Conservation (phyloP, 2,888 invertebrate species). For the Aspidapion aeneum region DNA sequence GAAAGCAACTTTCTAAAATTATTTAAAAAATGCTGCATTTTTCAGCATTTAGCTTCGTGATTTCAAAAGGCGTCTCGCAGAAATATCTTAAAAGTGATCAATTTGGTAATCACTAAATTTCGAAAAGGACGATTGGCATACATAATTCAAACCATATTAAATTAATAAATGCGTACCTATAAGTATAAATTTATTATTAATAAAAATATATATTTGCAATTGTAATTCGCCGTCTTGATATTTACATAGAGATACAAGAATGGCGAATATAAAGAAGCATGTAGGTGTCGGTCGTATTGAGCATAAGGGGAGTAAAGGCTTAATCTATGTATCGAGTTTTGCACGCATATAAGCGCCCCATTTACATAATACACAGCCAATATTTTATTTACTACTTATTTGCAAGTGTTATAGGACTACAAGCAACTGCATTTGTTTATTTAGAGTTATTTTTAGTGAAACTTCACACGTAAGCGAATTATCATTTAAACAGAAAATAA, state of each 20-base stretch:
- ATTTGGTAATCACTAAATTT: no score
- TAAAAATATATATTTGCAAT: constrained; percentile 19
- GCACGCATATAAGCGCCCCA: constrained; percentile 19
- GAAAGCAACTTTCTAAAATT: no score
- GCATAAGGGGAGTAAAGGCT: constrained; percentile 3
- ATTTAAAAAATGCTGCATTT: no score
- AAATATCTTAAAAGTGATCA: no score
- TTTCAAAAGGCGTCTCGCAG: no score
- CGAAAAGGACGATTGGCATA: no score
- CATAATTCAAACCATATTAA: no score
- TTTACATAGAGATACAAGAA: constrained; percentile 21
- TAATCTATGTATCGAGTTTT: constrained; percentile 25
- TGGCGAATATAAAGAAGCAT: constrained; percentile 23
- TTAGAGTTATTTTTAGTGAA: constrained; percentile 22
- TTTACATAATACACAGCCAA: constrained; percentile 1
- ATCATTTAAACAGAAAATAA: no score
- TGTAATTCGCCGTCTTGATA: constrained; percentile 21
- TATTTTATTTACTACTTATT: constrained; percentile 2
- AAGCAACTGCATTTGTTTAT: constrained; percentile 22
- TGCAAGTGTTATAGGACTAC: constrained; percentile 2
- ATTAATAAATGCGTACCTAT: background rate
- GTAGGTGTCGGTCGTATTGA: constrained; percentile 21
- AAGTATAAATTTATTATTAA: background rate
- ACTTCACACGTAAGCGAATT: background rate
- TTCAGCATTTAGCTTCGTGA: no score